phyloP scores from a whole-genome alignment of 1,140 invertebrate species.

The Caenorhabditis brenneri region DNA sequence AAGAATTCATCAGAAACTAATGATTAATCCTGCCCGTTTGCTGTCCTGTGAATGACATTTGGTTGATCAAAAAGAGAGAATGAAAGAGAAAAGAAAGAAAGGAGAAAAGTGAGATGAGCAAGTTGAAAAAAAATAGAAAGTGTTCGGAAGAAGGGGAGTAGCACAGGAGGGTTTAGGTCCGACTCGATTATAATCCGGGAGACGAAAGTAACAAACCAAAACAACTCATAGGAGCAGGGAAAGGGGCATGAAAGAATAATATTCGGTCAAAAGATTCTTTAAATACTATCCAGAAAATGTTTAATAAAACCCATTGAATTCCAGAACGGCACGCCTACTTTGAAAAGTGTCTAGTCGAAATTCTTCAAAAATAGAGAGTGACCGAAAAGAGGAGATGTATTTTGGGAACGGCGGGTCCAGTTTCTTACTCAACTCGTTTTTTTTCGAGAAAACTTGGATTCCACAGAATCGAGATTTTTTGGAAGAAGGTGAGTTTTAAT shows the following conservation, averaged over 20 bases:
- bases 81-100: too few species aligned
- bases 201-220: background rate
- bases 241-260: background rate
- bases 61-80: background rate
- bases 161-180: conserved; percentile 19
- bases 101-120: background rate
- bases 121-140: background rate
- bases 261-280: too few species aligned
- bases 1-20: conserved; percentile 8
- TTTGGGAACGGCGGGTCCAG: too few species aligned
- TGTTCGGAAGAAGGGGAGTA: background rate
- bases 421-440: too few species aligned
- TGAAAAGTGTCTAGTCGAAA: background rate
- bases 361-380: background rate
- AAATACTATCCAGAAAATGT: too few species aligned
- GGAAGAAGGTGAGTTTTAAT: too few species aligned
- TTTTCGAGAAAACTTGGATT: too few species aligned
- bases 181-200: conserved; percentile 35
- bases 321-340: too few species aligned
- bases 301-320: too few species aligned
- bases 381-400: background rate
- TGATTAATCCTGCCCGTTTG: conserved; percentile 2
- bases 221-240: background rate
- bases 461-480: too few species aligned
- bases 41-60: conserved; percentile 6